phyloP scores from a whole-genome alignment of 1,140 invertebrate species.

The Pissodes strobi region DNA sequence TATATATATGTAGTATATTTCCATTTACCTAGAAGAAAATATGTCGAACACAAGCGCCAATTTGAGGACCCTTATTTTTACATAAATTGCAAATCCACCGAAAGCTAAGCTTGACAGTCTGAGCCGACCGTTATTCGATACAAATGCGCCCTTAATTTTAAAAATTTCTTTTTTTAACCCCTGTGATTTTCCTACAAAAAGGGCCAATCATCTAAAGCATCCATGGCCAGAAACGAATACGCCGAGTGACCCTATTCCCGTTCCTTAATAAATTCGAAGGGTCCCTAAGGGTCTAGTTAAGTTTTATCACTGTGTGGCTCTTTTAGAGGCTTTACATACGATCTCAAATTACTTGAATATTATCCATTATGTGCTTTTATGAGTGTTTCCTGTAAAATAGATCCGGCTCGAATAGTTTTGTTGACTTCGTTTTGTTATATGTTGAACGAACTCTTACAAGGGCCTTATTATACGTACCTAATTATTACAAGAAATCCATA shows the following conservation, averaged over 20 bases:
- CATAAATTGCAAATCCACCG: too few relatives aligned
- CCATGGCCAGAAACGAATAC: slow-evolving; percentile 15
- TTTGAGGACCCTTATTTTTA: too few relatives aligned
- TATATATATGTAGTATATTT: too few relatives aligned
- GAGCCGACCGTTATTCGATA: background rate
- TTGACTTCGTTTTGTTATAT: too few relatives aligned
- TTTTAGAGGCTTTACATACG: slow-evolving; percentile 20
- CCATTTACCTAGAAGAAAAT: too few relatives aligned
- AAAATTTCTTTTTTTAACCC: slow-evolving; percentile 26
- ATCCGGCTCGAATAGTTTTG: too few relatives aligned
- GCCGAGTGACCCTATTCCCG: slow-evolving; percentile 17
- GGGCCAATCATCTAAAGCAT: slow-evolving; percentile 24
- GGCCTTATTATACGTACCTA: too few relatives aligned
- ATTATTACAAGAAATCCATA: too few relatives aligned
- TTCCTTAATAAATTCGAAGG: slow-evolving; percentile 26
- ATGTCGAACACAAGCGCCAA: too few relatives aligned
- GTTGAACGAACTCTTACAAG: too few relatives aligned
- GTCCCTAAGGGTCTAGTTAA: slow-evolving; percentile 28
- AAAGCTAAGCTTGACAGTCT: too few relatives aligned
- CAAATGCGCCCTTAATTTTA: slow-evolving; percentile 33
- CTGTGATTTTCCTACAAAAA: background rate
- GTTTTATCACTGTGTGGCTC: slow-evolving; percentile 28
- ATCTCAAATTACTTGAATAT: slow-evolving; percentile 6
- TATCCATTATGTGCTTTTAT: background rate
- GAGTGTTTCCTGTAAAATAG: too few relatives aligned